Conservation (phyloP, 2,113 vertebrate species). For the Helogale parvula region DNA sequence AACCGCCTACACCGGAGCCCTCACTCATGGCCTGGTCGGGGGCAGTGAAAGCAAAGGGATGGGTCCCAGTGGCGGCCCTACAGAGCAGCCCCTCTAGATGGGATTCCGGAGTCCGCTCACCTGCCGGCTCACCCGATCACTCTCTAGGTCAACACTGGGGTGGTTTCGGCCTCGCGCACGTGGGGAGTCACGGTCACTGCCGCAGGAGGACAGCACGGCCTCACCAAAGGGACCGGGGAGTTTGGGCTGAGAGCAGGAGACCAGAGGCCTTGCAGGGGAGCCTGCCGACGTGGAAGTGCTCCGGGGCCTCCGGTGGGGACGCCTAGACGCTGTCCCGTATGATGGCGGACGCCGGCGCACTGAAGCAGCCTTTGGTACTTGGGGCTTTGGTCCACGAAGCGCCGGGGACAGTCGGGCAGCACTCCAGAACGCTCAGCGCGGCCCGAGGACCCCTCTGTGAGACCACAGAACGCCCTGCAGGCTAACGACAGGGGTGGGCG, state of each 20-base stretch:
- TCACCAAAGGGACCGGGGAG: not conserved
- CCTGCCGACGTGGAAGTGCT: accelerated
- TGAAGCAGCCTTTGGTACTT: not conserved
- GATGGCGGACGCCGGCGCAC: no score
- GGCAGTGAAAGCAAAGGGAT: not conserved
- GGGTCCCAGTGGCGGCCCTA: not conserved
- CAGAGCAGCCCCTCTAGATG: no score
- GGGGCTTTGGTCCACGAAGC: not conserved
- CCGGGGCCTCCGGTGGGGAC: not conserved
- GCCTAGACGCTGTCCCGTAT: not conserved
- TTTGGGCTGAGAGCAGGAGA: not conserved
- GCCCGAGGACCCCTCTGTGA: not conserved
- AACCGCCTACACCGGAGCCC: not conserved
- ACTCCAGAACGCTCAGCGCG: not conserved
- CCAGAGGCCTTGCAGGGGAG: no score
- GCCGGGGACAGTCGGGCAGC: no score
- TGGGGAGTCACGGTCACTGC: not conserved
- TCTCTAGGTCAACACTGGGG: not conserved
- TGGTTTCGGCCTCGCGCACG: not conserved
- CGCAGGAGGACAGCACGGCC: accelerated
- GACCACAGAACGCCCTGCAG: not conserved
- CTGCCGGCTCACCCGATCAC: no score
- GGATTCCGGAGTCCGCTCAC: not conserved
- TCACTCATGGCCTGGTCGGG: not conserved
- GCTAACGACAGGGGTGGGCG: not conserved